Percentiles rank a stretch among this genome's conserved stretches.
These are phyloP conservation scores for Orbicella faveolata DNA, from an alignment of 64 coral and sea anemone genomes.

Conservation along the genomic window DNA sequence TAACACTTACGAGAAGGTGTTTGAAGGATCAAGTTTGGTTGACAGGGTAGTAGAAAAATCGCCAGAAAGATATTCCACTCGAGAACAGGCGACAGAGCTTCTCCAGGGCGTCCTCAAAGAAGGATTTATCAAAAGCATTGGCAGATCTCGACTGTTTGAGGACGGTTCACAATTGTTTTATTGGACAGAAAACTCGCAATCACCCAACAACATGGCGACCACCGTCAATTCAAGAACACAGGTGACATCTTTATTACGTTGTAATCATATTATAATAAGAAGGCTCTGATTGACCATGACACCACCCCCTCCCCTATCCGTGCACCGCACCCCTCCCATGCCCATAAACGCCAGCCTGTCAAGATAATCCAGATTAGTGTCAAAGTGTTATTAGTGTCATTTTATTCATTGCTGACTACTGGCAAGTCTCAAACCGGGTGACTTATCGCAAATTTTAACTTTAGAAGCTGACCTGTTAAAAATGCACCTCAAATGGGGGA, in stretches of 20 bases:
- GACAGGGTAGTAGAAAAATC: conserved; percentile 20
- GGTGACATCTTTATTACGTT: neutral
- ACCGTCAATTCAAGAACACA: conserved; percentile 18
- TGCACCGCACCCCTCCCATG: too few species aligned
- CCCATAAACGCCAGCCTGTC: too few species aligned
- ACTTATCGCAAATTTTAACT: too few species aligned
- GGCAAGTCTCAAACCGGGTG: too few species aligned
- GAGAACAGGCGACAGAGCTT: conserved; percentile 16
- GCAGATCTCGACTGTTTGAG: conserved; percentile 14
- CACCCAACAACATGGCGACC: conserved; percentile 1
- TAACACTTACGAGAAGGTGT: conserved; percentile 30
- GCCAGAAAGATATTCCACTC: neutral
- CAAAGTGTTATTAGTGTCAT: too few species aligned
- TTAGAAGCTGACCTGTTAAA: too few species aligned
- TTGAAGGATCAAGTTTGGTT: conserved; percentile 39
- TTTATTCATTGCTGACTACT: too few species aligned
- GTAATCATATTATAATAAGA: neutral
- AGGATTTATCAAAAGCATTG: conserved; percentile 39
- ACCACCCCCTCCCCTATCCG: too few species aligned
- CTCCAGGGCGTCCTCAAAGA: conserved; percentile 33
- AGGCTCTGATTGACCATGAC: too few species aligned
- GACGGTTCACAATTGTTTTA: conserved; percentile 49
- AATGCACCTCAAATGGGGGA: too few species aligned
- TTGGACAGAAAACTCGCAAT: neutral
- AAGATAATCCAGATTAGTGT: too few species aligned